Conservation (phyloP, 2,888 invertebrate species). For the Panzeria rudis region DNA sequence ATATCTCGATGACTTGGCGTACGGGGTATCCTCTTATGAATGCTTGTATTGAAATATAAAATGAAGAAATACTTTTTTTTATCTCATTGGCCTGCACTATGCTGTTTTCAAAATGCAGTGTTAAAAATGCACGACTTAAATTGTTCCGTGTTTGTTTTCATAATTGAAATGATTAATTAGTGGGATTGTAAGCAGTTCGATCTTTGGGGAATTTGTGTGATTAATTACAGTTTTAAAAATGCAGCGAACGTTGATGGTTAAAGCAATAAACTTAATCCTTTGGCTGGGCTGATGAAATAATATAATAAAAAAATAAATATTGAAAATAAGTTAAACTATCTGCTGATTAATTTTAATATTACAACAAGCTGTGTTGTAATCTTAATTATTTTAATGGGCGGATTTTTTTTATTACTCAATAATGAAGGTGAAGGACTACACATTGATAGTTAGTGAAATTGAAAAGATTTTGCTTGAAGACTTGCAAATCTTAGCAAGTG, state of each 20-base stretch:
- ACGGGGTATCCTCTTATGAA: not conserved
- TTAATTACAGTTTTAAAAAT: conserved; percentile 31
- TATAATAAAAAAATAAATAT: not conserved
- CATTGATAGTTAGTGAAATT: not conserved
- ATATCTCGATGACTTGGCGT: no score
- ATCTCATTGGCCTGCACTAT: conserved; percentile 8
- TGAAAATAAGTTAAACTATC: not conserved
- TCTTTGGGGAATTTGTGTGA: conserved; percentile 20
- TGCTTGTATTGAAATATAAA: not conserved
- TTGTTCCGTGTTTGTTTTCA: conserved; percentile 26
- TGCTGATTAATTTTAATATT: not conserved
- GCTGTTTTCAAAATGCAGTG: not conserved
- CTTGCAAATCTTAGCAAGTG: no score
- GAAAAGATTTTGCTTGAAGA: no score
- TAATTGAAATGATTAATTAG: conserved; percentile 48
- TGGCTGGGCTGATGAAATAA: not conserved
- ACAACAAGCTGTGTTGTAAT: not conserved
- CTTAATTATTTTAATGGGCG: not conserved
- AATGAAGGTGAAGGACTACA: not conserved
- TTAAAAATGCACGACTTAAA: not conserved
- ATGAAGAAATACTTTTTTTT: not conserved
- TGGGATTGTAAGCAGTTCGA: conserved; percentile 27
- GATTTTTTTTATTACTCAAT: not conserved
- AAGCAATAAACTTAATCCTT: conserved; percentile 19
- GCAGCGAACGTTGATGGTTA: conserved; percentile 13